Evolutionary conservation across 2,888 invertebrate genomes (phyloP), one percentile per base, ranked within the genome.

Genomic region (Leptinotarsa haldemani): DNA sequence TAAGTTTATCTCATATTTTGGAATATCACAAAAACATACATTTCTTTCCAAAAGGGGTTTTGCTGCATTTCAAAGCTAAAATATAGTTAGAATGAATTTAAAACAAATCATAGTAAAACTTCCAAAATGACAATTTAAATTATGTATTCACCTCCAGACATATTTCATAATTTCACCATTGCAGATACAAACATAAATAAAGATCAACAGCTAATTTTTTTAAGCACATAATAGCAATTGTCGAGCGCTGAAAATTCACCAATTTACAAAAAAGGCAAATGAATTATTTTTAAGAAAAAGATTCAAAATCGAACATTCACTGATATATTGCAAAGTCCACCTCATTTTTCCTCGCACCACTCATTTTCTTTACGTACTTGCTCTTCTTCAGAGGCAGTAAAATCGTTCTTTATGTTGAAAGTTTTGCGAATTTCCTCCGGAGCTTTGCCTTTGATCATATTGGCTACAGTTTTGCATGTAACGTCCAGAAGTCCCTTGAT

Each of bases 361-460:
- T 97, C 97, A 87, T 97, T 97, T 86, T 97, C 97, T 85, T 96
- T 97, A 83, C 96, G 94, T n/a, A 98, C 97, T 89, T 98, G 98
- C 83, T 98, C 98, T 88, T 99, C 99, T 86, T 99, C 99, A 52
- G 96, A 94, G 2, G 97, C 95, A 9, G 95, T 95, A 82, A 98
- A 98, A 86, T 98, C 98, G 88, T 97, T 98, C 87, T 97, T 97
- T 77, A 98, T 98, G 86, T 97, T 97, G 86, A 98, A 98, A 0
- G 97, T 97, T 86, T 97, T 97, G 13, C 98, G 93, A 77, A 98
- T 98, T 86, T 98, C 98, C 84, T 98, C 97, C 0, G 97, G 97
- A n/a, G 97, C 96, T 86, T 98, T 98, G 16, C 97, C 97, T 87
- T 98, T 98, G 82, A 98, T 98, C 98, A 98, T 98, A 86, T 98